Evolutionary conservation across 2,113 vertebrate genomes (phyloP), one percentile per base, ranked within the genome.

Genomic region (Elgaria multicarinata): DNA sequence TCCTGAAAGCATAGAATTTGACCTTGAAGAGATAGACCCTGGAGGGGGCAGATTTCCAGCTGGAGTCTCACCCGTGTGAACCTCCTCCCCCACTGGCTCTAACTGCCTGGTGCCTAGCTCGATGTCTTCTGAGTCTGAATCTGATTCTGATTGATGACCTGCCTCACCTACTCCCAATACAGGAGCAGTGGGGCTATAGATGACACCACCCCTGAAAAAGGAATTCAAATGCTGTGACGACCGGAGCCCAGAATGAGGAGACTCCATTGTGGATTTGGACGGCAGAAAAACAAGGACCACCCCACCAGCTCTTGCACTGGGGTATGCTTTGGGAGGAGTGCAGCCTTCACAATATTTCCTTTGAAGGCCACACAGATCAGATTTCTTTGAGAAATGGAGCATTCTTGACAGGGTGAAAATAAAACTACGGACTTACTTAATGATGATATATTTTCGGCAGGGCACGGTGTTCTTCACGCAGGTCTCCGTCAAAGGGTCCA

Each of bases 401-500:
- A 8, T 2, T 3, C 14, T 0, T 1, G 7, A 3, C 4, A 28
- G 33, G n/a, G 1, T 0, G 53, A 8, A 0, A 0, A 14, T 1
- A 50, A 1, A 1, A 46, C 42, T 24, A 8, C 76, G 53, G 79
- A 96, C 99, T 98, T 96, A 99, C 99, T 99, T 98, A 93, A 97
- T 96, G 88, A 98, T 98, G 95, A 99, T 97, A 69, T 99, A 98
- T 95, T 99, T 99, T 87, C 98, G 97, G 90, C 99, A 99, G 0
- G 99, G 98, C 84, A 99, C 99, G 0, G 99, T 99, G 96, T 99
- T 99, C 93, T 99, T 97, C 88, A 99, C 99, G 91, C 99, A 99
- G 0, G 98, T 99, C 64, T 99, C 99, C 0, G 99, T 99, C 89
- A 99, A 96, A 2, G 98, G 97, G 91, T 99, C 99, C 85, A 99